phyloP scores from a whole-genome alignment of 2,888 invertebrate genomes.

The Himalopsyche japonica region DNA sequence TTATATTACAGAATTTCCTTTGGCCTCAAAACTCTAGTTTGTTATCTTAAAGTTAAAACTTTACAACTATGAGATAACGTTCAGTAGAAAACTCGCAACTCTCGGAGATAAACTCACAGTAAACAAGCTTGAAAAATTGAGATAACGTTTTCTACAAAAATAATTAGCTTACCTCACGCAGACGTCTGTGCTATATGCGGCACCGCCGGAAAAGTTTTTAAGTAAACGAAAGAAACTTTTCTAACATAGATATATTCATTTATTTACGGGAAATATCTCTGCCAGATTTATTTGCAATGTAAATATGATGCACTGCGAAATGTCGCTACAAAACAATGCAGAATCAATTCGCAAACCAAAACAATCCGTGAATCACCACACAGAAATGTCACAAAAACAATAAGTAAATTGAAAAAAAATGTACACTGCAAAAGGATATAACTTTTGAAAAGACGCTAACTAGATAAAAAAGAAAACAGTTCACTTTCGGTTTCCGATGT shows the following conservation, averaged over 20 bases:
- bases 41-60: neutral
- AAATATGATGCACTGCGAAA: neutral
- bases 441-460: neutral
- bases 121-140: neutral
- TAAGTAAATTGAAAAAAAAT: constrained; percentile 11
- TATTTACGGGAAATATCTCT: neutral
- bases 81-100: too few species aligned
- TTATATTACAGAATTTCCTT: too few species aligned
- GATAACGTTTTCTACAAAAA: neutral
- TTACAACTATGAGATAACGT: too few species aligned
- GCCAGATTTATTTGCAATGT: neutral
- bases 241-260: neutral
- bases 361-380: neutral
- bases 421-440: constrained; percentile 11
- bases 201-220: neutral
- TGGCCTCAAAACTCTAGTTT: neutral
- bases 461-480: neutral
- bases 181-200: neutral
- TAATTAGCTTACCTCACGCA: neutral
- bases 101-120: neutral
- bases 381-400: constrained; percentile 11
- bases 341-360: constrained; percentile 1
- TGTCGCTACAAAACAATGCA: neutral
- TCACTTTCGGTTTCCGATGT: constrained; percentile 26
- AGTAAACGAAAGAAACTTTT: neutral